Conservation (phyloP, 2,797 vertebrate species). For the Labeo calbasu region DNA sequence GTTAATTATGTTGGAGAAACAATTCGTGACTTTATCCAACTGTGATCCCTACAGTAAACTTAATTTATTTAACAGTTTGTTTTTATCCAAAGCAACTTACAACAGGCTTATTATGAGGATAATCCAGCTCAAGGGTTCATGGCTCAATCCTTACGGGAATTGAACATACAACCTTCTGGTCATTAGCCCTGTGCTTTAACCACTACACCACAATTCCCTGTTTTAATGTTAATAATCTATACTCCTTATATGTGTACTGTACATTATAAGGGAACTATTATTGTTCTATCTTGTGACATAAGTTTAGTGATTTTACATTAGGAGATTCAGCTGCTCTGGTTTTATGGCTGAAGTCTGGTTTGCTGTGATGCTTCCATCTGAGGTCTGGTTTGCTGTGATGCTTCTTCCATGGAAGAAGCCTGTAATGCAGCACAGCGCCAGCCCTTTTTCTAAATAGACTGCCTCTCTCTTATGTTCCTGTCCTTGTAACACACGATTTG, state of each 20-base stretch:
- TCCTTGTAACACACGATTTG: slow-evolving; percentile 4
- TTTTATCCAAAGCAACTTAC: slow-evolving; percentile 1
- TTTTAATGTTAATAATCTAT: background rate
- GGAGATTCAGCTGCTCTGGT: slow-evolving; percentile 7
- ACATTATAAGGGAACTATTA: background rate
- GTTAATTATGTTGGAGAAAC: background rate
- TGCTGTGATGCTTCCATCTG: slow-evolving; percentile 1
- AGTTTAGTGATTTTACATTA: background rate
- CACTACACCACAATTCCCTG: background rate
- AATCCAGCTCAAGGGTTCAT: background rate
- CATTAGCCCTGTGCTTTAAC: background rate
- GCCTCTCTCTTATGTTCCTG: background rate
- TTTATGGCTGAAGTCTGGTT: slow-evolving; percentile 5
- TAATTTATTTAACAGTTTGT: background rate
- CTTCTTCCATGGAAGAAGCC: slow-evolving; percentile 20
- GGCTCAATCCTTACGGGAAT: background rate
- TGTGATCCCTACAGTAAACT: background rate
- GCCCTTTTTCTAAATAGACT: slow-evolving; percentile 8
- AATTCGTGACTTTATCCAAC: background rate
- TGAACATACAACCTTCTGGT: background rate
- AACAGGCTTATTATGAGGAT: background rate
- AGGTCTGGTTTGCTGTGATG: slow-evolving; percentile 1
- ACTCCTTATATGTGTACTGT: background rate
- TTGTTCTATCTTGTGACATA: background rate
- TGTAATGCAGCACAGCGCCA: slow-evolving; percentile 31